Conservation (phyloP, 2,888 invertebrate species). For the Onthophagus sagittarius region DNA sequence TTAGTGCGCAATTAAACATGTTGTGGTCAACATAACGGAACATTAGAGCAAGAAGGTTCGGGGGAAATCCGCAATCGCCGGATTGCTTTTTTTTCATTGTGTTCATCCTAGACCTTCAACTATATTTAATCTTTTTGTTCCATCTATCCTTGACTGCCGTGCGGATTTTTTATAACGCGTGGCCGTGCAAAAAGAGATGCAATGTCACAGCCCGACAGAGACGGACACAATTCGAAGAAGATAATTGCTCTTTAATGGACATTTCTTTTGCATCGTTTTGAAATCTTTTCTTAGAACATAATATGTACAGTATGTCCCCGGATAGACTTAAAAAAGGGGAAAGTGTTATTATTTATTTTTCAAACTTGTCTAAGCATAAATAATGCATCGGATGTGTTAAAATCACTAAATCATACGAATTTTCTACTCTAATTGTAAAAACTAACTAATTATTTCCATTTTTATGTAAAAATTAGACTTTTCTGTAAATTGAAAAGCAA, state of each 20-base stretch:
- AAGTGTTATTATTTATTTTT: no score
- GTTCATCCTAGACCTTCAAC: constrained; percentile 26
- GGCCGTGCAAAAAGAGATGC: background rate
- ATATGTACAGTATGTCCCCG: no score
- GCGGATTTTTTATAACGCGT: constrained; percentile 15
- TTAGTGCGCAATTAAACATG: background rate
- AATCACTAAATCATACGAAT: no score
- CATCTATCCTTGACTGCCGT: constrained; percentile 21
- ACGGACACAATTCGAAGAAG: background rate
- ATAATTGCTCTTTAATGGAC: constrained; percentile 18
- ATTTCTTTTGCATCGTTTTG: constrained; percentile 2
- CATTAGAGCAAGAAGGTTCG: background rate
- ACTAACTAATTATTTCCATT: no score
- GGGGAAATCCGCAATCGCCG: constrained; percentile 14
- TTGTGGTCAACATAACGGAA: background rate
- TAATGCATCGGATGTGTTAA: no score
- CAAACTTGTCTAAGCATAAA: no score
- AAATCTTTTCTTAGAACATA: background rate
- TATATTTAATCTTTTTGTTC: constrained; percentile 21
- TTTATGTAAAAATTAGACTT: no score
- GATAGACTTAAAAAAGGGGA: no score
- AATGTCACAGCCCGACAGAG: background rate
- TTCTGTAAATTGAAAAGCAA: no score
- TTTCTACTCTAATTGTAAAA: no score
- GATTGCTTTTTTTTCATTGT: constrained; percentile 17